A percentile compares a stretch with the other conserved stretches of the same genome.
Conservation (phyloP, 2,888 invertebrate species). For the Scelioninae gen. 1 region DNA sequence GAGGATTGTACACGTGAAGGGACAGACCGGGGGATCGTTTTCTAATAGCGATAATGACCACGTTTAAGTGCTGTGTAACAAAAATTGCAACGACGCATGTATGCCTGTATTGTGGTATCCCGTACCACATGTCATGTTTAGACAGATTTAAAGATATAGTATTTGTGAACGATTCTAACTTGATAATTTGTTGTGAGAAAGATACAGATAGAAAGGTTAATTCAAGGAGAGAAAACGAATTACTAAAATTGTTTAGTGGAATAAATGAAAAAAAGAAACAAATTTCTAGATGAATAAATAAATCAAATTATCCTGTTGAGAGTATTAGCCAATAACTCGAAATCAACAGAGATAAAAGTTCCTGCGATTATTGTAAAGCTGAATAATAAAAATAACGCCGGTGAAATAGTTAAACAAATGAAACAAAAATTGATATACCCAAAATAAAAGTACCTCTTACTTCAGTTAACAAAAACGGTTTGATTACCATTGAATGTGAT, state of each 20-base stretch:
- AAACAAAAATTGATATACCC: conserved; percentile 2
- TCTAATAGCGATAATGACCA: background rate
- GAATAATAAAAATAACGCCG: background rate
- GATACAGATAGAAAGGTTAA: background rate
- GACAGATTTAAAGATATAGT: background rate
- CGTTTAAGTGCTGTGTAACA: conserved; percentile 1
- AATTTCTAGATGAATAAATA: background rate
- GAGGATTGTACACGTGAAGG: no score
- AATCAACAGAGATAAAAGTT: background rate
- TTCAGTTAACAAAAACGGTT: background rate
- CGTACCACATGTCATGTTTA: conserved; percentile 11
- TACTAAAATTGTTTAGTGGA: background rate
- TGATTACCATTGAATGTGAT: conserved; percentile 8
- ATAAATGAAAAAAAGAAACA: conserved; percentile 2
- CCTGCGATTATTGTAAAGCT: conserved; percentile 11
- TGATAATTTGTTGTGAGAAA: conserved; percentile 8
- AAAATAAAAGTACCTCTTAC: conserved; percentile 1
- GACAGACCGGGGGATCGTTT: background rate
- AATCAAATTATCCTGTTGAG: background rate
- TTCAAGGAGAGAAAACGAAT: conserved; percentile 2
- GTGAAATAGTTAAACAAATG: background rate
- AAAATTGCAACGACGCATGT: background rate
- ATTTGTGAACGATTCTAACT: background rate
- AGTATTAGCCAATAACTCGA: background rate
- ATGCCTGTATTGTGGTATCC: conserved; percentile 4